A percentile compares a stretch with the other conserved stretches of the same genome.
Conservation (phyloP, 2,888 invertebrate genomes). For the Sussaba pulchella region DNA sequence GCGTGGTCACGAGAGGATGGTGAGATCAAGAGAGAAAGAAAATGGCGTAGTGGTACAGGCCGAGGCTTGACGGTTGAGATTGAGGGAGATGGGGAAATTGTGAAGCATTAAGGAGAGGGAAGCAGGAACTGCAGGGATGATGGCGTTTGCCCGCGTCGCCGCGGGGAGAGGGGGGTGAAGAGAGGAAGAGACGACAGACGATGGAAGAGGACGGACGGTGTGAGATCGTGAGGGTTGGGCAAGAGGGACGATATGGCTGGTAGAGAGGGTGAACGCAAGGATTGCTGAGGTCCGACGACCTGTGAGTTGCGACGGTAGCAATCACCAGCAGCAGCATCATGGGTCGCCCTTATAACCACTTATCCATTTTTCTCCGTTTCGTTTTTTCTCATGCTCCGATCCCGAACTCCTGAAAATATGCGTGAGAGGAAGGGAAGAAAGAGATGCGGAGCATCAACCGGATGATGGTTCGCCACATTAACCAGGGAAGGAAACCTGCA, state of each 20-base stretch:
- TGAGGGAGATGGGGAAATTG: conserved; percentile 37
- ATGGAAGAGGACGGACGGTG: neutral
- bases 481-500: neutral
- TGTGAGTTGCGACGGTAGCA: conserved; percentile 1
- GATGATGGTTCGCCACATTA: neutral
- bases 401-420: neutral
- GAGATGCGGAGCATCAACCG: neutral
- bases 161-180: neutral
- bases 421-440: conserved; percentile 1
- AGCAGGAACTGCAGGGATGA: conserved; percentile 27
- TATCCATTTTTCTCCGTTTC: neutral
- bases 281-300: conserved; percentile 40
- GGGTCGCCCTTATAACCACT: conserved; percentile 64
- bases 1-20: conserved; percentile 74
- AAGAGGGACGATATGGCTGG: conserved; percentile 9
- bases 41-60: conserved; percentile 30
- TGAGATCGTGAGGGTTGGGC: neutral
- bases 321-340: conserved; percentile 64
- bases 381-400: neutral
- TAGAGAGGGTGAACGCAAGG: conserved; percentile 25
- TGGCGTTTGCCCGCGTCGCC: conserved; percentile 10
- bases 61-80: conserved; percentile 28
- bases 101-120: neutral
- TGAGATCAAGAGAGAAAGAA: conserved; percentile 72
- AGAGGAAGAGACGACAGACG: conserved; percentile 38